Evolutionary conservation across 1,140 invertebrate species (phyloP).

Genomic region (Linepithema humile): DNA sequence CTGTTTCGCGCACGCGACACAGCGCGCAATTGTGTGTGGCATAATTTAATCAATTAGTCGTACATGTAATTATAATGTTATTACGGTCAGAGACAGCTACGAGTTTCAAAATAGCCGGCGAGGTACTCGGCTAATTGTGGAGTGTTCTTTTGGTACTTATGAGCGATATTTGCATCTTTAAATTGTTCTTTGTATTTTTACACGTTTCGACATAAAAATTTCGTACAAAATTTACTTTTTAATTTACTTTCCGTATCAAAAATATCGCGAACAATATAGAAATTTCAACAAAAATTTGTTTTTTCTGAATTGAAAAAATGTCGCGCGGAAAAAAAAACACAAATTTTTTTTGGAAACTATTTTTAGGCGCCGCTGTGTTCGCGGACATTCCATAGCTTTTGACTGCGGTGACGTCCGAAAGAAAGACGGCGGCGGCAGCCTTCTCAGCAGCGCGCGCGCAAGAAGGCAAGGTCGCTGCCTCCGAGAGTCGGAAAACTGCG

Average conservation of each 20-base stretch:
- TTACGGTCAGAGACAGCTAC: not conserved
- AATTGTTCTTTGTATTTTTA: not conserved
- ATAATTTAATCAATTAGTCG: constrained; percentile 23
- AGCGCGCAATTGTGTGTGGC: not conserved
- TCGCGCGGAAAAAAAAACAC: not conserved
- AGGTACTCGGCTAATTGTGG: not conserved
- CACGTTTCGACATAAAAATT: no score
- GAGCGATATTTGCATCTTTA: not conserved
- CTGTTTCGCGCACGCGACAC: not conserved
- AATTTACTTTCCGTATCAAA: not conserved
- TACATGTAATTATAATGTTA: not conserved
- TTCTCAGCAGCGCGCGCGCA: not conserved
- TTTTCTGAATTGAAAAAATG: not conserved
- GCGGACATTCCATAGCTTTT: not conserved
- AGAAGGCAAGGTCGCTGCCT: constrained; percentile 38
- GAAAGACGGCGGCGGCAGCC: not conserved
- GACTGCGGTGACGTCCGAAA: no score
- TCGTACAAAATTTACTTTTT: not conserved
- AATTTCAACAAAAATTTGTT: not conserved
- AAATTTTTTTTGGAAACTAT: not conserved
- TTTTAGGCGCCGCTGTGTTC: not conserved
- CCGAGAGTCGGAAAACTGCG: constrained; percentile 9
- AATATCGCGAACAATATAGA: not conserved
- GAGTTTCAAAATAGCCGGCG: not conserved
- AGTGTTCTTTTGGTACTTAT: not conserved